Evolutionary conservation across 2,888 invertebrate genomes (phyloP), one percentile per base, ranked within the genome.

Genomic region (Oasisia sp.): DNA sequence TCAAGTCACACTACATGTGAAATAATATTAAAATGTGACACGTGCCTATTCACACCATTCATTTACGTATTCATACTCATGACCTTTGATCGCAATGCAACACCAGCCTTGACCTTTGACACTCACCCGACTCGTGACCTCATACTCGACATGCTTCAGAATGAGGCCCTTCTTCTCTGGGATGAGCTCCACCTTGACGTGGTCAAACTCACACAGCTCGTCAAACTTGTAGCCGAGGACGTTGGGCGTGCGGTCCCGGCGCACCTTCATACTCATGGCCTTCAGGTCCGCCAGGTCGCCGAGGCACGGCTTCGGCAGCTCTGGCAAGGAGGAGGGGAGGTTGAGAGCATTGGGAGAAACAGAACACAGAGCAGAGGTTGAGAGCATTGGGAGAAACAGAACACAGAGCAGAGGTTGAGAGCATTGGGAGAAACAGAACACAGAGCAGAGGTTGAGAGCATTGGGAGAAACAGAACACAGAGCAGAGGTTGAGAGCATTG

Each of bases 141-240:
- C 96, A 95, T 96, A 96, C 94, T 96, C 96, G 89, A 96, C 96
- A 95, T 96, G 96, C 94, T 96, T 96, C 45, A 96, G 94, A 44
- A 96, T 96, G 32, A 96, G 94, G 27, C 96, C 96, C 94, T 96
- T 96, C 94, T 96, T 96, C 93, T 96, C 96, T 32, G 96, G 96
- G 14, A 96, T 95, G 14, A 96, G 94, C 92, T 96, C 96, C 14
- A 96, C 96, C 93, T 96, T 95, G 9, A 96, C 94, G n/a, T 94
- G 94, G 93, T 96, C 96, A 27, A 96, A 94, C 11, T 95, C 95
- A 93, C 94, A 95, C 74, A 96, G 94, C 90, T 96, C 96, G 45
- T 93, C 92, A 93, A 95, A 96, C 38, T 94, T 95, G 93, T 95
- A 95, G n/a, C 95, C 95, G 14, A 96, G 94, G 14, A 95, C 94